Conservation (phyloP, 2,113 vertebrate genomes). For the Paramisgurnus dabryanus region DNA sequence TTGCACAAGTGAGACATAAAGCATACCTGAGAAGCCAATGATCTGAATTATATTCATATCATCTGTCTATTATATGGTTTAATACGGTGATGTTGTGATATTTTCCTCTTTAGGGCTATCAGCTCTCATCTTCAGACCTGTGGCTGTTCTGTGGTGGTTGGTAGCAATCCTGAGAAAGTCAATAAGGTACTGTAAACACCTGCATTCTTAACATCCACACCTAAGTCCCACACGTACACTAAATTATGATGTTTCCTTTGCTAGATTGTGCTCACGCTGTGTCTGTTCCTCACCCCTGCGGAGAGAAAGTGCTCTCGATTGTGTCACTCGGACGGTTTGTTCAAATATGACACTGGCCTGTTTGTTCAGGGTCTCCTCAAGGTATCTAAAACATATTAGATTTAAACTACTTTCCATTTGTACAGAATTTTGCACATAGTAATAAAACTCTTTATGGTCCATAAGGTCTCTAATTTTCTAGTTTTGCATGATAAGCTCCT, state of each 20-base stretch:
- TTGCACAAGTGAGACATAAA: slow-evolving; percentile 88
- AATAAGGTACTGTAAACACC: slow-evolving; percentile 85
- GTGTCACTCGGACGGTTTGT: slow-evolving; percentile 84
- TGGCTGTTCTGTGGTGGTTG: slow-evolving; percentile 94
- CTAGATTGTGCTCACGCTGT: slow-evolving; percentile 92
- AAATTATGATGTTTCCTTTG: slow-evolving; percentile 57
- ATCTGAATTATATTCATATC: background rate
- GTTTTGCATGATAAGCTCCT: background rate
- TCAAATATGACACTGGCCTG: slow-evolving; percentile 94
- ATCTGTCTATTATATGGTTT: background rate
- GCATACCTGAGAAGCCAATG: slow-evolving; percentile 52
- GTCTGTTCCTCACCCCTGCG: slow-evolving; percentile 89
- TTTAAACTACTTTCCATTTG: background rate
- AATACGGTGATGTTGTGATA: background rate
- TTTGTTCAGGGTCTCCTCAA: slow-evolving; percentile 97
- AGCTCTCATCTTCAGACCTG: slow-evolving; percentile 98
- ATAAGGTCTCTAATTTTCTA: background rate
- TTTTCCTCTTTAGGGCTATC: slow-evolving; percentile 80
- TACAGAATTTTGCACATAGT: background rate
- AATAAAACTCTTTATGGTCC: background rate
- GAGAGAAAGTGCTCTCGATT: slow-evolving; percentile 94
- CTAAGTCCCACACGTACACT: background rate
- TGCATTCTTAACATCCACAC: slow-evolving; percentile 5
- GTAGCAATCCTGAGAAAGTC: slow-evolving; percentile 95
- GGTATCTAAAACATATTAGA: slow-evolving; percentile 70